These are phyloP conservation scores for Microchirus variegatus DNA, from an alignment of 2,797 vertebrate species.

Conservation along the genomic window DNA sequence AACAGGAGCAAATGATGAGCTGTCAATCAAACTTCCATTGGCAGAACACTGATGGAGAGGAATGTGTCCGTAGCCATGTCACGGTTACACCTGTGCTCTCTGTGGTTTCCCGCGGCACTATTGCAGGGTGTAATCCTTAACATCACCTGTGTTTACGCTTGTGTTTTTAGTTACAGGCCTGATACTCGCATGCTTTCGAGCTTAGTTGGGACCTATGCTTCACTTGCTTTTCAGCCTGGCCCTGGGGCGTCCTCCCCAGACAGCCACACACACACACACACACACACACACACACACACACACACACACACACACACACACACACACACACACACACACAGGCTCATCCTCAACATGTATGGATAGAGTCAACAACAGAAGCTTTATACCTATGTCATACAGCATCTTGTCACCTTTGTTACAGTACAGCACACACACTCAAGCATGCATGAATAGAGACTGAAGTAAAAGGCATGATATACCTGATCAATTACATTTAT, in stretches of 20 bases:
- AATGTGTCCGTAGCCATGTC: conserved; percentile 44
- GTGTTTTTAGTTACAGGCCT: conserved; percentile 83
- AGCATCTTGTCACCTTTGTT: not conserved
- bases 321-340: too few relatives aligned
- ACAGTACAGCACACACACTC: not conserved
- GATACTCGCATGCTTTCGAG: conserved; percentile 75
- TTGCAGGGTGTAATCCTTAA: conserved; percentile 71
- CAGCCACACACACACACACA: conserved; percentile 42
- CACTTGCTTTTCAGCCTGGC: conserved; percentile 51
- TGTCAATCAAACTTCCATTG: conserved; percentile 63
- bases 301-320: conserved; percentile 44
- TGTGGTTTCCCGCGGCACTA: conserved; percentile 61
- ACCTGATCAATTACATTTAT: not conserved
- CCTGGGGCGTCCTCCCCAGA: conserved; percentile 43
- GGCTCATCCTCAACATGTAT: conserved; percentile 29
- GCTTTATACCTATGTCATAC: conserved; percentile 18
- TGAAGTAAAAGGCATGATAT: not conserved
- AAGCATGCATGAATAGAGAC: not conserved
- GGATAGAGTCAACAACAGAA: conserved; percentile 34
- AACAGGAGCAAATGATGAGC: conserved; percentile 54
- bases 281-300: too few relatives aligned
- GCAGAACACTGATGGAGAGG: conserved; percentile 39
- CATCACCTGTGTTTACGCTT: conserved; percentile 76
- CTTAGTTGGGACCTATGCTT: conserved; percentile 68
- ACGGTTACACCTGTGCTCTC: conserved; percentile 68